Base-by-base conservation (phyloP, 2,797 vertebrate genomes). In the Taenioides sp. region DNA sequence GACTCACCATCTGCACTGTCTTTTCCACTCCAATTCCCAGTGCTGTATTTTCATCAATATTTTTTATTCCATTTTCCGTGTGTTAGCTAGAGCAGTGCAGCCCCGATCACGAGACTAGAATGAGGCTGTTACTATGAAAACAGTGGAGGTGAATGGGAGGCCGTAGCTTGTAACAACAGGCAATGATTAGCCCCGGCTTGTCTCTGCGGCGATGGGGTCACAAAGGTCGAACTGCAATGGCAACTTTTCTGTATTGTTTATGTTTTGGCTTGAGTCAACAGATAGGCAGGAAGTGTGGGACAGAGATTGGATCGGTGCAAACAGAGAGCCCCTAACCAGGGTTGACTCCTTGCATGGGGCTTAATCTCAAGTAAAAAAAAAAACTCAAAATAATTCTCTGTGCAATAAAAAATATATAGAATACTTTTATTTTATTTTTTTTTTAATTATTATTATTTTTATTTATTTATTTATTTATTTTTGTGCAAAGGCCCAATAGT, bases 111-210 rank as follows among this genome's bases (percentile, higher is more conserved):
- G 59, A 71, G 73, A 65, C 60, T 1, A 50, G 40, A 54, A 61
- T 79, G 72, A 77, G 71, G 50, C 67, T 12, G 63, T 31, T 75
- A 65, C 73, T 67, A 9, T 80, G 74, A 77, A 85, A 84, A 82
- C 82, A 84, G 67, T 23, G 49, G 75, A 75, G 73, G 81, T 81
- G 80, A 80, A 78, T 76, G 77, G 73, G 65, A 69, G 72, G 68
- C 70, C 73, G 60, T 50, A 67, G 31, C 37, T 63, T 67, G 57
- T 59, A 73, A 69, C 50, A 62, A 22, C 74, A 69, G 67, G 71
- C 31, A 34, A 34, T 28, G 34, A 64, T 67, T 54, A 27, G 62
- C 71, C 57, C 18, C 70, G 73, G 40, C 67, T 65, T 57, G 66
- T 74, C 66, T 75, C 61, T 59, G 61, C 69, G n/a, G 73, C 73